A percentile compares a stretch with the other conserved stretches of the same genome.
Evolutionary conservation across 2,113 vertebrate species (phyloP).

Genomic region (Phalacrocorax pelagicus): DNA sequence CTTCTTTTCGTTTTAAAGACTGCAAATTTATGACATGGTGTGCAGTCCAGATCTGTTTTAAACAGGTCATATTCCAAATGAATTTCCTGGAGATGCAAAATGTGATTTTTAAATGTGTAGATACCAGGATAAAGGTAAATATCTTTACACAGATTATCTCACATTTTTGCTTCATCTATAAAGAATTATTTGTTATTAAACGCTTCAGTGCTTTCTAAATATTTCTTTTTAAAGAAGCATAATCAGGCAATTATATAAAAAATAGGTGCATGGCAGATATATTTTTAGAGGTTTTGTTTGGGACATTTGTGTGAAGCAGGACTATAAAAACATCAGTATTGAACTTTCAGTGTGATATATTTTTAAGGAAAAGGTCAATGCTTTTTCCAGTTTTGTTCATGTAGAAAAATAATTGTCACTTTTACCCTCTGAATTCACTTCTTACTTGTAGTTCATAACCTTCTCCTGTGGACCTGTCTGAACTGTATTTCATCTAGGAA

Average conservation of each 20-base stretch:
- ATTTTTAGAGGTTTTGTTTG: neutral
- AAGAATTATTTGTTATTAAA: neutral
- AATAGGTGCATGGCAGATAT: neutral
- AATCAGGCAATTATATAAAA: neutral
- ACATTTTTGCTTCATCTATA: neutral
- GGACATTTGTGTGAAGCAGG: neutral
- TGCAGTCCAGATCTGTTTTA: neutral
- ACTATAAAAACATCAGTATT: neutral
- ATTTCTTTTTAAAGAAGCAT: neutral
- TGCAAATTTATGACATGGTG: neutral
- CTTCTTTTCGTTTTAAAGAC: neutral
- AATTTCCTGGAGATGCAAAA: neutral
- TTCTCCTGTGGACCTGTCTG: neutral
- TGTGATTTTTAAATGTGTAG: neutral
- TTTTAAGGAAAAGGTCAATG: neutral
- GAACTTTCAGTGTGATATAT: neutral
- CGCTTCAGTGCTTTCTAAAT: neutral
- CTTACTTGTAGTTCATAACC: slow-evolving; percentile 16
- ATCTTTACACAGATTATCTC: neutral
- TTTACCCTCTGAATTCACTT: slow-evolving; percentile 12
- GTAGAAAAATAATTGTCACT: slow-evolving; percentile 29
- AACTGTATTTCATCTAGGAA: neutral
- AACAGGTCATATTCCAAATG: neutral
- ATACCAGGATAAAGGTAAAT: neutral
- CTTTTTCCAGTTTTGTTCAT: neutral